phyloP scores from a whole-genome alignment of 2,888 invertebrate species.

The Sclerodermus sp. region DNA sequence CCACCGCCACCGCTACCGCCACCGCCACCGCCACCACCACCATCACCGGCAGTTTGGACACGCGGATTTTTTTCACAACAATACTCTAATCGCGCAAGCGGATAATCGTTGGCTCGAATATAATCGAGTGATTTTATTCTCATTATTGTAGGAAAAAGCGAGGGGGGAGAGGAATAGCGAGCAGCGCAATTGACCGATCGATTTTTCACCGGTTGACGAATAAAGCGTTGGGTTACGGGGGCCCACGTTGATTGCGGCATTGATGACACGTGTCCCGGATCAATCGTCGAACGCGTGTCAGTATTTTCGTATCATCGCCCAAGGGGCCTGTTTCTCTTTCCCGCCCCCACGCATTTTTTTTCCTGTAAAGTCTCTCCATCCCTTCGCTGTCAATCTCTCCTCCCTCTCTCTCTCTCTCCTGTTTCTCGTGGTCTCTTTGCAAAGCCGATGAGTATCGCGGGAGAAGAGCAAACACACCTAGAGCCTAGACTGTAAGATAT shows the following conservation, averaged over 20 bases:
- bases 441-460: conserved; percentile 27
- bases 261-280: conserved; percentile 56
- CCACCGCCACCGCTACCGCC: no score
- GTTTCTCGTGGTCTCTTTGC: background rate
- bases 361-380: background rate
- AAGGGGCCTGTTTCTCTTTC: conserved; percentile 23
- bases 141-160: no score
- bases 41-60: no score
- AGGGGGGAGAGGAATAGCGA: background rate
- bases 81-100: no score
- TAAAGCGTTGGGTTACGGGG: conserved; percentile 48
- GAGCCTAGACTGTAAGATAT: no score
- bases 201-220: conserved; percentile 54
- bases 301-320: conserved; percentile 55
- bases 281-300: conserved; percentile 55
- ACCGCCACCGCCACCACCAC: no score
- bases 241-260: conserved; percentile 53
- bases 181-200: conserved; percentile 38
- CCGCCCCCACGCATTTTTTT: conserved; percentile 2
- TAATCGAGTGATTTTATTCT: no score
- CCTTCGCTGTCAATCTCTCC: no score
- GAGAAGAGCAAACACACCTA: conserved; percentile 26
- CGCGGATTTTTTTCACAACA: no score
- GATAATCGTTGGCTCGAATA: no score
- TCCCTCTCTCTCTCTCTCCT: background rate